These are phyloP conservation scores for Aphis gossypii DNA, from an alignment of 1,140 invertebrate genomes.

Conservation along the genomic window DNA sequence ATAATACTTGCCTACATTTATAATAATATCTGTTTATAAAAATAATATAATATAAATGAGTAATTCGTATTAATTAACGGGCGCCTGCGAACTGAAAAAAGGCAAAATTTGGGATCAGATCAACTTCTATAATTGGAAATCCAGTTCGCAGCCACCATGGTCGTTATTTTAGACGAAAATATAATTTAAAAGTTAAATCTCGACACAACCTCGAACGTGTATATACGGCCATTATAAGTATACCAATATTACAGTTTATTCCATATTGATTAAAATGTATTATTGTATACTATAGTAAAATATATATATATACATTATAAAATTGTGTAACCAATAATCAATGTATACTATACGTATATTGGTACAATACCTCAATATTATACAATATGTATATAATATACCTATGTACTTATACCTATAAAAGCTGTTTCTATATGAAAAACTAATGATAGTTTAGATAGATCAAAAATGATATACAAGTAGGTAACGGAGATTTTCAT, in stretches of 20 bases:
- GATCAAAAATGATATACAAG: not conserved
- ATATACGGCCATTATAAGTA: not conserved
- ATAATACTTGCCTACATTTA: no score
- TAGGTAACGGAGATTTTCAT: not conserved
- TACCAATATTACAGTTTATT: not conserved
- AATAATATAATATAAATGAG: slow-evolving; percentile 17
- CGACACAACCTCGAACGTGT: not conserved
- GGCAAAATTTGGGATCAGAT: not conserved
- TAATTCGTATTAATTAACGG: slow-evolving; percentile 29
- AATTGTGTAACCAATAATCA: not conserved
- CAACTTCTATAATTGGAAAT: not conserved
- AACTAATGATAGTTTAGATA: not conserved
- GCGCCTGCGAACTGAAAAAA: not conserved
- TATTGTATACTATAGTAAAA: not conserved
- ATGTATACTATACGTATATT: not conserved
- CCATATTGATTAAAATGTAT: not conserved
- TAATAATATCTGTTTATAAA: not conserved
- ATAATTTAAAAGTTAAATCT: not conserved
- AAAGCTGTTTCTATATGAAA: not conserved
- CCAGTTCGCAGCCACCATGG: not conserved
- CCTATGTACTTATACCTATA: not conserved
- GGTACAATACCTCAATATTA: not conserved
- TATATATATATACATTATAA: not conserved
- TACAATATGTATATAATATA: not conserved
- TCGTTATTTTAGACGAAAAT: not conserved